Percentiles rank a stretch among this genome's conserved stretches.
phyloP scores from a whole-genome alignment of 2,888 invertebrate species.

The Hedya salicella region DNA sequence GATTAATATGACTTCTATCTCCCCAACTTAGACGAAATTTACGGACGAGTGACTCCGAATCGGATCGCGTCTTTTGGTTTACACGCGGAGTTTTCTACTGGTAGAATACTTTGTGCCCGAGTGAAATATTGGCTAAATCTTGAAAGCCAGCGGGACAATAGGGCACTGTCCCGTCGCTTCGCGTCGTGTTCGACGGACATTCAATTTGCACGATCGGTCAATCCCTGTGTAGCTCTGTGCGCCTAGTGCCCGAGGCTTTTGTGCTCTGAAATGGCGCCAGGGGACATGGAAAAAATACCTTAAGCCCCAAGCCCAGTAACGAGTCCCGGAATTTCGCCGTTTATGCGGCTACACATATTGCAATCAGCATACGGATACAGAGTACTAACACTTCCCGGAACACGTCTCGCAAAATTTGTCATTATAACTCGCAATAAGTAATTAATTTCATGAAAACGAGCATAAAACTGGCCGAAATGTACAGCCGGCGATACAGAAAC shows the following conservation, averaged over 20 bases:
- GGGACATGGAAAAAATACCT: conserved; percentile 66
- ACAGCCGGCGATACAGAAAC: conserved; percentile 5
- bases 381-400: neutral
- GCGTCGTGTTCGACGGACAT: conserved; percentile 71
- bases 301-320: conserved; percentile 51
- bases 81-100: conserved; percentile 50
- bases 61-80: conserved; percentile 48
- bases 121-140: conserved; percentile 73
- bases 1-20: conserved; percentile 38
- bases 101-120: conserved; percentile 59
- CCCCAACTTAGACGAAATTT: conserved; percentile 36
- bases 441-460: neutral
- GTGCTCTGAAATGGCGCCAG: conserved; percentile 69
- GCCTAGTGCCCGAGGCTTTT: conserved; percentile 69
- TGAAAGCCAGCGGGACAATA: conserved; percentile 71
- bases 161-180: conserved; percentile 57
- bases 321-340: conserved; percentile 19
- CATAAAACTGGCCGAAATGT: neutral
- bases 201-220: conserved; percentile 81
- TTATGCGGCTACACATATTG: conserved; percentile 9
- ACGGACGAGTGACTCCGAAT: conserved; percentile 48
- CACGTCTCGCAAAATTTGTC: neutral
- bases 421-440: neutral
- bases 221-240: conserved; percentile 70
- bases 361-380: neutral